A percentile compares a stretch with the other conserved stretches of the same genome.
These are phyloP conservation scores for Petrocephalus microphthalmus DNA, from an alignment of 2,113 vertebrate genomes.

Conservation along the genomic window DNA sequence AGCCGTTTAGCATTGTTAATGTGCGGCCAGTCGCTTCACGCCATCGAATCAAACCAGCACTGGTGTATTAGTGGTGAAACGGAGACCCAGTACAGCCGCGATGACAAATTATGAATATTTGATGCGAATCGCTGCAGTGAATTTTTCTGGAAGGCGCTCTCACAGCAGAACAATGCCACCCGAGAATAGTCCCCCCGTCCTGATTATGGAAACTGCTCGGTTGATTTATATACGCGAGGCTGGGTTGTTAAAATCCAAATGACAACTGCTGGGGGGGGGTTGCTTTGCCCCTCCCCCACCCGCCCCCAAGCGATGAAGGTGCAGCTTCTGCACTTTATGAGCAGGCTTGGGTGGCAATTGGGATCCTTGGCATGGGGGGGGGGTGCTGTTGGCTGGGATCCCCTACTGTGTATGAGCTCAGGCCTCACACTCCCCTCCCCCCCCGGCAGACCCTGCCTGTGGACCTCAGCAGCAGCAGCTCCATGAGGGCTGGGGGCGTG, in stretches of 20 bases:
- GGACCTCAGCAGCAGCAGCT: constrained; percentile 81
- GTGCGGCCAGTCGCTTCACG: no score
- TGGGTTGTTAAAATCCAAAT: background rate
- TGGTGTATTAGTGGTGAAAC: background rate
- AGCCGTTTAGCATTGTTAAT: background rate
- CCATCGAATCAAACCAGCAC: background rate
- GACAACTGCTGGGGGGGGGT: background rate
- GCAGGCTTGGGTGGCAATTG: background rate
- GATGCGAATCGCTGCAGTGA: background rate
- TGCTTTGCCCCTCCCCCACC: background rate
- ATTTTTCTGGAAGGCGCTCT: constrained; percentile 12
- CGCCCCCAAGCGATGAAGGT: background rate
- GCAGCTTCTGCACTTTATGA: background rate
- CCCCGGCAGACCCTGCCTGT: constrained; percentile 83
- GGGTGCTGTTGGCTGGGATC: background rate
- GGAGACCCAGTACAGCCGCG: background rate
- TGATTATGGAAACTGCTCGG: background rate
- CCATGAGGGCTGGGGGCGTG: constrained; percentile 73
- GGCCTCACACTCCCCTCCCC: background rate
- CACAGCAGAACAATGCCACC: background rate
- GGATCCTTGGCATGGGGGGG: background rate
- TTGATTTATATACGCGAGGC: background rate
- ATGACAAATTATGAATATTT: background rate
- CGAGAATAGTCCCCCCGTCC: background rate
- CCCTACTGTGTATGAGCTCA: background rate